Base-by-base conservation (phyloP, 2,113 vertebrate species). In the Heteronetta atricapilla region DNA sequence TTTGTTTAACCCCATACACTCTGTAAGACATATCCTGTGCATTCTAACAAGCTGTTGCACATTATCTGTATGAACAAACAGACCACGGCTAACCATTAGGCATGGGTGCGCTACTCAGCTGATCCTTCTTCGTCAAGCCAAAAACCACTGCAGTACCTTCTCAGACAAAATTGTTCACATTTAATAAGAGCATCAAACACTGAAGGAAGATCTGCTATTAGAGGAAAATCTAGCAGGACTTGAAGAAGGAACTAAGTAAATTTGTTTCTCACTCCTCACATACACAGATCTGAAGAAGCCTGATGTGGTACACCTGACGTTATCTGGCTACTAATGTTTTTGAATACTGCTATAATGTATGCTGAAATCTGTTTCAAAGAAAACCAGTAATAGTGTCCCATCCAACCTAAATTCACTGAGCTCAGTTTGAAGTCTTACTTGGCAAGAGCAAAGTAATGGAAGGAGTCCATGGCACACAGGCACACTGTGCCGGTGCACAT, bases 201-300 rank as follows among this genome's bases (percentile, higher is more conserved):
- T 36, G 25, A 79, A 67, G 31, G 22, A 86, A 88, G 8, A 5
- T 11, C 36, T 83, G 20, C 18, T 55, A 23, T 74, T 70, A 77
- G 63, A 84, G 55, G 36, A 89, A 88, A 72, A 81, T 52, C 64
- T 48, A 67, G 10, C 15, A 82, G n/a, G 59, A 91, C 69, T 73
- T 80, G 29, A 29, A 88, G 22, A 80, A 44, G 48, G 26, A 90
- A 63, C 15, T 84, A 36, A 33, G 18, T 18, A 69, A 10, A 52
- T 38, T 11, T 52, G 50, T 59, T 63, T 36, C 26, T 68, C 42
- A 18, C 44, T 82, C 53, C 34, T 88, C 44, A 46, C n/a, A 70
- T 38, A 21, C 31, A 36, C 16, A 81, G 58, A 86, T 90, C 77
- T 81, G 40, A 73, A 58, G 26, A 74, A 70, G 4, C 52, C 25